Evolutionary conservation across 2,888 invertebrate genomes (phyloP), one percentile per base, ranked within the genome.

Genomic region (Microdon myrmicae): DNA sequence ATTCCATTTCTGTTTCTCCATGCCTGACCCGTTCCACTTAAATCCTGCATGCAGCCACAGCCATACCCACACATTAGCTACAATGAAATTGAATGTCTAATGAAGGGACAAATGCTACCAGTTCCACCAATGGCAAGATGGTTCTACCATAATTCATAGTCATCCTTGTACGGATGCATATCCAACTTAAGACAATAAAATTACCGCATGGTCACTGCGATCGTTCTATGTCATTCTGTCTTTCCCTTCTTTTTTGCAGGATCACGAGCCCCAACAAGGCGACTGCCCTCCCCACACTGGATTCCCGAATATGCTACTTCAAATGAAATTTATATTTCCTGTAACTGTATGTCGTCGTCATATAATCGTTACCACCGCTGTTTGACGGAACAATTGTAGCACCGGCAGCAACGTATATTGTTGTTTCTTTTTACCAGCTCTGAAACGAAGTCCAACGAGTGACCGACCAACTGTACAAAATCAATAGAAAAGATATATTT

Each of bases 241-340:
- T 29, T 35, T 41, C 31, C 26, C 35, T 48, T 16, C 39, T 34
- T 22, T 14, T 13, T 60, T 55, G 28, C 61, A 61, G 61, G 39
- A 61, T 31, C 9, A 31, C 39, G 20, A 20, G 13, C 22, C n/a
- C n/a, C n/a, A n/a, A n/a, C n/a, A n/a, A n/a, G 34, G 20, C 22
- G 28, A 16, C 20, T 39, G 7, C 23, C 31, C 29, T 43, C 41
- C 26, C 26, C 31, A 16, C 31, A 35, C 10, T 6, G 17, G 20
- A 19, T 34, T 39, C 58, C 28, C 45, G 43, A 58, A 29, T 64
- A 64, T 58, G 64, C 58, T 58, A 47, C 41, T 58, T 28, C 51
- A 53, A 58, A 41, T 64, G 58, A 58, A 64, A 64, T 64, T 58
- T 64, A 64, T 64, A 64, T 47, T 53, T 64, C 58, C 64, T 64